Conservation (phyloP, 2,888 invertebrate species). For the Arge pagana region DNA sequence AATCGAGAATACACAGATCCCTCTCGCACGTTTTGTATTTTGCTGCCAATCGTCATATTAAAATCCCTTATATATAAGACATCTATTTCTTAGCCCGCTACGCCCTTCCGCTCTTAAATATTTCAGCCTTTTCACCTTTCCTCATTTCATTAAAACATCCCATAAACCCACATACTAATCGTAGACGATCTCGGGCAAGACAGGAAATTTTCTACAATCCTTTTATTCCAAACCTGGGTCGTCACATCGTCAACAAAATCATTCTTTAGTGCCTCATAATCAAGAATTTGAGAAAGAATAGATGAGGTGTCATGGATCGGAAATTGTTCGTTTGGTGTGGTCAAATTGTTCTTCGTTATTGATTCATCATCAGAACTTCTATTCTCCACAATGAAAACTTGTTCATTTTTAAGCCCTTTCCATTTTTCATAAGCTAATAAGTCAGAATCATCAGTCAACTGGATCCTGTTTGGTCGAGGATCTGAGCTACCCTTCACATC, state of each 20-base stretch:
- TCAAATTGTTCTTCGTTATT: background rate
- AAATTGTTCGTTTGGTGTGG: background rate
- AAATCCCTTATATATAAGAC: no score
- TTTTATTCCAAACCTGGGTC: no score
- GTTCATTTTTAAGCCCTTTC: constrained; percentile 14
- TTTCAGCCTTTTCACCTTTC: no score
- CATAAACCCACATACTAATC: no score
- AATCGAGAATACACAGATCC: no score
- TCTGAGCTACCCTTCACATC: background rate
- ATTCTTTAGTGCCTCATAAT: background rate
- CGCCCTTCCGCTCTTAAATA: no score
- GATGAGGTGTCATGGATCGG: background rate
- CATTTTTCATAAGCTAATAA: constrained; percentile 18
- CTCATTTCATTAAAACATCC: no score
- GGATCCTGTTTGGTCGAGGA: background rate
- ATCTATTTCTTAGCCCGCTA: no score
- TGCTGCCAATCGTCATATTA: no score
- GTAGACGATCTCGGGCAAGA: no score
- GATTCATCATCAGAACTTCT: background rate
- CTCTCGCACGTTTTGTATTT: no score
- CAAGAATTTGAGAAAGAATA: background rate
- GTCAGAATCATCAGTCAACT: constrained; percentile 16
- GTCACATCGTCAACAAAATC: background rate
- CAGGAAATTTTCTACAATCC: no score
- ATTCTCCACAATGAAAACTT: constrained; percentile 1